These are phyloP conservation scores for Aspidoscelis tigris DNA, from an alignment of 2,113 vertebrate genomes.

Conservation along the genomic window DNA sequence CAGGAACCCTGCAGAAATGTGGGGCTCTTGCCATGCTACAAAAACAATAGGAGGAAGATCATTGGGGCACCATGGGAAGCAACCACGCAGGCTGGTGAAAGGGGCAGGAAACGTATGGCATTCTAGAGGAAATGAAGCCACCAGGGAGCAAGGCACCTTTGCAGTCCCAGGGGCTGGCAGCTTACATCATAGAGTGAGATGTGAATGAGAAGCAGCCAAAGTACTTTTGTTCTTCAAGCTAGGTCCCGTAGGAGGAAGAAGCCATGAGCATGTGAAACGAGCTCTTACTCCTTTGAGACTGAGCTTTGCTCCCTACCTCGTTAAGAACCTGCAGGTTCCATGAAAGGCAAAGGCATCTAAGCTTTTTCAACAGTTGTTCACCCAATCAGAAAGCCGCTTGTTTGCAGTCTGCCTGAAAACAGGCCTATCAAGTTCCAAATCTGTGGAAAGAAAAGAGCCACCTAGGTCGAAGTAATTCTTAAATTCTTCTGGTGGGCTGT, in stretches of 20 bases:
- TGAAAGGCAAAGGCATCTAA: too few relatives aligned
- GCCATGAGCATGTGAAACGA: too few relatives aligned
- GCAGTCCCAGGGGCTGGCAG: background rate
- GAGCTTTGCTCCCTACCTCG: too few relatives aligned
- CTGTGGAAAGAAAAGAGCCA: too few relatives aligned
- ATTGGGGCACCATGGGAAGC: background rate
- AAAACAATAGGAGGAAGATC: conserved; percentile 36
- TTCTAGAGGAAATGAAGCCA: background rate
- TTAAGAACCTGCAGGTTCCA: too few relatives aligned
- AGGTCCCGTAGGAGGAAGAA: background rate
- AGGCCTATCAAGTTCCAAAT: too few relatives aligned
- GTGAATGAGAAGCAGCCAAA: background rate
- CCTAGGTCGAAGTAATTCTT: too few relatives aligned
- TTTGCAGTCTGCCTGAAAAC: too few relatives aligned
- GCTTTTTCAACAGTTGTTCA: too few relatives aligned
- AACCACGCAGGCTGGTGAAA: background rate
- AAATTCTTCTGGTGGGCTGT: too few relatives aligned
- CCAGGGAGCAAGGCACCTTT: background rate
- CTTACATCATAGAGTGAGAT: background rate
- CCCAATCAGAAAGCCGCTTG: too few relatives aligned
- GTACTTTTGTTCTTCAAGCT: background rate
- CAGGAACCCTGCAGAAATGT: conserved; percentile 9
- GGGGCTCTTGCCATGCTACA: background rate
- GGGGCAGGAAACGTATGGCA: background rate
- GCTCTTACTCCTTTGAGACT: too few relatives aligned